Percentiles rank a stretch among this genome's conserved stretches.
phyloP scores from a whole-genome alignment of 1,140 invertebrate species.

The Lordiphosa stackelbergi region DNA sequence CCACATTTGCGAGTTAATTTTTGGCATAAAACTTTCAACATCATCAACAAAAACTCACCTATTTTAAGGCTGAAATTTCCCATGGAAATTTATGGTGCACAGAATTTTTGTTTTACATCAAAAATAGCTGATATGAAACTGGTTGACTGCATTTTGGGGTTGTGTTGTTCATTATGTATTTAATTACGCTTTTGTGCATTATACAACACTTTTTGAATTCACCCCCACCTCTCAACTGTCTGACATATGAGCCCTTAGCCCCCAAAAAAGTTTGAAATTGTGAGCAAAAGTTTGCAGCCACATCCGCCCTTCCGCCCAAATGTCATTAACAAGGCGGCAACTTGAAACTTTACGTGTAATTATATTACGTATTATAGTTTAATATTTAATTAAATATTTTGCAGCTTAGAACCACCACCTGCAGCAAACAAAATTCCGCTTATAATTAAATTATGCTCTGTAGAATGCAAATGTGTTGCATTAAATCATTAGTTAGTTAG shows the following conservation, averaged over 20 bases:
- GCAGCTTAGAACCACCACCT: slow-evolving; percentile 30
- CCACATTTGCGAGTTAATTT: background rate
- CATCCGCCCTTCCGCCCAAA: slow-evolving; percentile 30
- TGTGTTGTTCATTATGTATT: slow-evolving; percentile 71
- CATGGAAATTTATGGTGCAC: background rate
- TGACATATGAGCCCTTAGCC: slow-evolving; percentile 33
- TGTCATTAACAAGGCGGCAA: slow-evolving; percentile 65
- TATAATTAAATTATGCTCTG: slow-evolving; percentile 54
- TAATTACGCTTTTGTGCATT: slow-evolving; percentile 73
- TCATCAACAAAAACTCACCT: slow-evolving; percentile 7
- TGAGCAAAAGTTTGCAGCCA: slow-evolving; percentile 45
- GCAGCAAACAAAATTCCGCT: slow-evolving; percentile 11
- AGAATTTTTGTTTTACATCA: slow-evolving; percentile 20
- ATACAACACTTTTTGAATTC: slow-evolving; percentile 28
- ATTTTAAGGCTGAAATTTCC: slow-evolving; percentile 18
- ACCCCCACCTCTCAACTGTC: background rate
- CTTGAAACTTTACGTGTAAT: slow-evolving; percentile 63
- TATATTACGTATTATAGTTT: slow-evolving; percentile 61
- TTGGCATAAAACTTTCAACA: too few species aligned
- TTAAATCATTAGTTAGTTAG: slow-evolving; percentile 33
- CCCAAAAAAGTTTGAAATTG: slow-evolving; percentile 51
- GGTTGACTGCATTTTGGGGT: slow-evolving; percentile 24
- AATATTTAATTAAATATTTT: slow-evolving; percentile 68
- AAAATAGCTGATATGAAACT: slow-evolving; percentile 35
- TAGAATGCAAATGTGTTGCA: slow-evolving; percentile 22